Base-by-base conservation (phyloP, 1,140 invertebrate species). In the Hycleus cichorii region DNA sequence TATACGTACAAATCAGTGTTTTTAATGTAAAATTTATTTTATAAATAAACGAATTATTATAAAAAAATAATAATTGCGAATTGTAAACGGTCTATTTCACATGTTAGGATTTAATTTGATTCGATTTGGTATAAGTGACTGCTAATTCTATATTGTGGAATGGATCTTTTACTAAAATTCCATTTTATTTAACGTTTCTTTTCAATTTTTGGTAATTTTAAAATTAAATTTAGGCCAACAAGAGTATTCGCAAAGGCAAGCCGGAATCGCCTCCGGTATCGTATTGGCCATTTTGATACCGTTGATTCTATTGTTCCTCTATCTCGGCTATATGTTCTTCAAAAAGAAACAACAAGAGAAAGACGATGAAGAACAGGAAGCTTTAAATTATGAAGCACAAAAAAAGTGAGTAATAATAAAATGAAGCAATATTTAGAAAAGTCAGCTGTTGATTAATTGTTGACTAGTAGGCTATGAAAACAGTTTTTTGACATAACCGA, bases 201-300 rank as follows among this genome's bases (percentile, higher is more conserved):
- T 55, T 27, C 43, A 25, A 25, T 9, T 11, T 4, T 39, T 12
- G 12, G 2, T 24, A 7, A 10, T 39, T 39, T 39, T 39, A 39
- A 6, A 7, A n/a, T 42, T 2, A 6, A 42, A 42, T 61, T 58
- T 75, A 90, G 88, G 87, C 71, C 81, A 87, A 60, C 85, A 90
- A 69, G 87, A 90, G 72, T 88, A 87, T 69, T 88, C 88, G 38
- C 78, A 84, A 3, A 79, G 85, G 40, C 84, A 88, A 63, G 82
- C 88, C 2, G 88, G 88, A 24, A 77, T 87, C n/a, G 86, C 89
- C 4, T 81, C 82, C 64, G 88, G 86, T 47, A 86, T 91, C 64
- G 82, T 90, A 55, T 68, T 89, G 25, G 84, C 83, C 6, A 81
- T 89, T 24, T 74, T 93, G 60, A 74, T 92, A 53, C 90, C 90